Percentiles rank a stretch among this genome's conserved stretches.
phyloP scores from a whole-genome alignment of 2,888 invertebrate genomes.

The Metellina segmentata region DNA sequence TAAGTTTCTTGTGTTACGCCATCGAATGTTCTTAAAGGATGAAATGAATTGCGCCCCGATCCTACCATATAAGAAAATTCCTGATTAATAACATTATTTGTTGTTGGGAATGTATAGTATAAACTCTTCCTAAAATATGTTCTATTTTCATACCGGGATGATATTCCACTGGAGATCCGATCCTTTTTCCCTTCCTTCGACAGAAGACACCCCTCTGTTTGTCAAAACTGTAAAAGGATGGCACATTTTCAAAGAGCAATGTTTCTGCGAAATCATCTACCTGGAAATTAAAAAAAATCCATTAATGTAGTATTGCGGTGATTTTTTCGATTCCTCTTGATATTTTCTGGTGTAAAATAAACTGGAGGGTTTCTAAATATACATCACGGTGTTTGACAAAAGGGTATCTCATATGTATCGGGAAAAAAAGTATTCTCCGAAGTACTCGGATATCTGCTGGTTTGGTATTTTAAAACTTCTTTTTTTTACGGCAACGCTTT shows the following conservation, averaged over 20 bases:
- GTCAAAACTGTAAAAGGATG: background rate
- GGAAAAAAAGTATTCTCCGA: background rate
- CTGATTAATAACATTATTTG: background rate
- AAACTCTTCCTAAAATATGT: slow-evolving; percentile 14
- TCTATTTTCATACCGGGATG: background rate
- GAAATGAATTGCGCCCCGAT: slow-evolving; percentile 70
- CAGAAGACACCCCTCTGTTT: background rate
- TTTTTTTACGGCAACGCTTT: background rate
- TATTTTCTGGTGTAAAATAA: slow-evolving; percentile 8
- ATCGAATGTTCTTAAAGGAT: slow-evolving; percentile 77
- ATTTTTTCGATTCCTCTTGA: background rate
- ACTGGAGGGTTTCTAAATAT: slow-evolving; percentile 11
- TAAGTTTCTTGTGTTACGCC: slow-evolving; percentile 63
- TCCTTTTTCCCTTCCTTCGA: background rate
- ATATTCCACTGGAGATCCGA: background rate
- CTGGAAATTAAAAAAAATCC: background rate
- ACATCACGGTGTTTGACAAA: background rate
- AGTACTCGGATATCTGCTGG: background rate
- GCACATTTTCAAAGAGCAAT: background rate
- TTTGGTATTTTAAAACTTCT: background rate
- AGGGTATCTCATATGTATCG: background rate
- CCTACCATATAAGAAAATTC: background rate
- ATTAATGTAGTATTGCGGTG: background rate
- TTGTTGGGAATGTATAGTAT: slow-evolving; percentile 27
- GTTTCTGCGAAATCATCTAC: slow-evolving; percentile 7